These are phyloP conservation scores for Carabus problematicus DNA, from an alignment of 2,888 invertebrate genomes.

Conservation along the genomic window DNA sequence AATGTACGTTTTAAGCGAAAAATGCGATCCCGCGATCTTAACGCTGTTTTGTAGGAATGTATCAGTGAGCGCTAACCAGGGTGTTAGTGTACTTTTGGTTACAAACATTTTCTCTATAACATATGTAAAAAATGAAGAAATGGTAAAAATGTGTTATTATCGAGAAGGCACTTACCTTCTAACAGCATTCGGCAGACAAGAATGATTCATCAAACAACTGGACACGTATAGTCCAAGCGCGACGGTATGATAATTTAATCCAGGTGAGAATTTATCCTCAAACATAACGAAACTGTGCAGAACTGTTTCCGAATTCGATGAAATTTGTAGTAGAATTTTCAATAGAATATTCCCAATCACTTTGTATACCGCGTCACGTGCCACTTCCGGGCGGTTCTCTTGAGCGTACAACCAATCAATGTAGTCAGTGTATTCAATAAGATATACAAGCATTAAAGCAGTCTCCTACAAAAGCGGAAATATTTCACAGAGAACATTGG, in stretches of 20 bases:
- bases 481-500: not conserved
- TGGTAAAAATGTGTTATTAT: too few relatives aligned
- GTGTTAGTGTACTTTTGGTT: too few relatives aligned
- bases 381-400: constrained; percentile 22
- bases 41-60: too few relatives aligned
- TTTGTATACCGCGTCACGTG: constrained; percentile 10
- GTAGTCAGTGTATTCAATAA: constrained; percentile 15
- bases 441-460: constrained; percentile 11
- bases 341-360: constrained; percentile 13
- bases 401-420: constrained; percentile 21
- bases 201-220: constrained; percentile 20
- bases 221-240: constrained; percentile 16
- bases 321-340: constrained; percentile 18
- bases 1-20: too few relatives aligned
- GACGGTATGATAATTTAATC: constrained; percentile 1
- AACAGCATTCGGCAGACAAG: constrained; percentile 18
- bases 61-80: too few relatives aligned
- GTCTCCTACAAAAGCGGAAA: constrained; percentile 6
- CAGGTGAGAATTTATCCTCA: not conserved
- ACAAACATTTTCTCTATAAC: too few relatives aligned
- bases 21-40: too few relatives aligned
- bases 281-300: not conserved
- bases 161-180: constrained; percentile 17
- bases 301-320: not conserved
- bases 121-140: too few relatives aligned